Percentiles rank a stretch among this genome's conserved stretches.
Evolutionary conservation across 2,113 vertebrate genomes (phyloP).

Genomic region (Chrysemys picta): DNA sequence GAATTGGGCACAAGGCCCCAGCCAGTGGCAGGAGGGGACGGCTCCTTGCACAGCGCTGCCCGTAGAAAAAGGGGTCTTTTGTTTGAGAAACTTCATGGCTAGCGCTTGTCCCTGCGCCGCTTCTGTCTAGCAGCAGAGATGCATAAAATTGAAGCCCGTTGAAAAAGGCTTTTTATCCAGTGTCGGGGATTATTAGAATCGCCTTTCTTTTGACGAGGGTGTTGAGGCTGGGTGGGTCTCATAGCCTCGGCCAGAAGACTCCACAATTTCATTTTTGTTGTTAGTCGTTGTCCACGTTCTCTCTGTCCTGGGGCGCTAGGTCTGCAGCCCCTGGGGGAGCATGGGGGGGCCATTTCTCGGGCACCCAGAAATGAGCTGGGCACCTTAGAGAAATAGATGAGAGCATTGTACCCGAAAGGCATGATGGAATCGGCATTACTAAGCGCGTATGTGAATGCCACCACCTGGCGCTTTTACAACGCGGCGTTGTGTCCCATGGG

Average conservation of each 20-base stretch:
- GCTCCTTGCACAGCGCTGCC: background rate
- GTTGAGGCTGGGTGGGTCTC: background rate
- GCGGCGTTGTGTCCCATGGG: background rate
- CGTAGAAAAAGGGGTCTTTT: background rate
- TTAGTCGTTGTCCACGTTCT: no score
- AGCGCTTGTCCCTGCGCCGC: no score
- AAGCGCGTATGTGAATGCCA: background rate
- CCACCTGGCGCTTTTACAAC: background rate
- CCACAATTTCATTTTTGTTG: background rate
- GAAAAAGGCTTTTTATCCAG: background rate
- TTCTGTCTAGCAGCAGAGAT: background rate
- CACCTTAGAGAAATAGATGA: background rate
- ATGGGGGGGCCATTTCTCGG: no score
- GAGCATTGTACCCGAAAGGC: background rate
- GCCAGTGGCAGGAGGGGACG: background rate
- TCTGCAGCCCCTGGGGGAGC: background rate
- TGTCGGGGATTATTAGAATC: no score
- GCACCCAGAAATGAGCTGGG: background rate
- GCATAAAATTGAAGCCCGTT: no score
- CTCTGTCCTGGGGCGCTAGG: background rate
- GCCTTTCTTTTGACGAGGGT: background rate
- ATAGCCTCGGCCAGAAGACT: background rate
- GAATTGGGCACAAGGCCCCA: background rate
- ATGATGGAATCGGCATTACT: background rate
- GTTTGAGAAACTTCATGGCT: background rate